Percentiles rank a stretch among this genome's conserved stretches.
Conservation (phyloP, 2,888 invertebrate genomes). For the Napeogenes inachia region DNA sequence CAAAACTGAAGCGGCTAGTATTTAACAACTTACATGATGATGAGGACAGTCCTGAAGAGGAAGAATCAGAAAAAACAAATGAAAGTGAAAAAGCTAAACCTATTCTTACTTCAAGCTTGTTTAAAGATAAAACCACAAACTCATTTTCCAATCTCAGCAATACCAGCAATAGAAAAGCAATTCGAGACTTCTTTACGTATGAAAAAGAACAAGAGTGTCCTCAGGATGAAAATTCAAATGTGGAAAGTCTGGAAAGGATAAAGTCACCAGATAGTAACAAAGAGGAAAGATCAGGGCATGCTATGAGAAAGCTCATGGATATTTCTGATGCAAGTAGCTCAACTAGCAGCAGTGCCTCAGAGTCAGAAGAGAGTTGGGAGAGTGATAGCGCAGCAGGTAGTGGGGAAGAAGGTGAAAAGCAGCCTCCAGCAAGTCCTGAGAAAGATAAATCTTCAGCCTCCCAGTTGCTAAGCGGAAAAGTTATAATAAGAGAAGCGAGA, state of each 20-base stretch:
- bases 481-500: slow-evolving; percentile 83
- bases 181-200: slow-evolving; percentile 61
- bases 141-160: slow-evolving; percentile 56
- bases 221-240: slow-evolving; percentile 65
- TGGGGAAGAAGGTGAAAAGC: slow-evolving; percentile 62
- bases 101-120: slow-evolving; percentile 54
- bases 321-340: slow-evolving; percentile 72
- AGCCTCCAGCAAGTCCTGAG: slow-evolving; percentile 64
- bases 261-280: slow-evolving; percentile 55
- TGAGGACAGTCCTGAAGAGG: slow-evolving; percentile 55
- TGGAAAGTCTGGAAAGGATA: slow-evolving; percentile 54
- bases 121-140: slow-evolving; percentile 68
- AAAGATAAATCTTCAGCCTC: slow-evolving; percentile 66
- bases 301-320: slow-evolving; percentile 69
- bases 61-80: slow-evolving; percentile 49
- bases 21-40: slow-evolving; percentile 64
- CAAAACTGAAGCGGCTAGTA: slow-evolving; percentile 67
- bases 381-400: slow-evolving; percentile 61
- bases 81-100: slow-evolving; percentile 54
- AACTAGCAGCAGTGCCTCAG: slow-evolving; percentile 67
- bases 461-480: slow-evolving; percentile 79
- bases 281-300: slow-evolving; percentile 67
- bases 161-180: slow-evolving; percentile 48
- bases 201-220: slow-evolving; percentile 62
- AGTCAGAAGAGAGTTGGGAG: slow-evolving; percentile 69